phyloP scores from a whole-genome alignment of 2,888 invertebrate genomes.

The Hyalella azteca region DNA sequence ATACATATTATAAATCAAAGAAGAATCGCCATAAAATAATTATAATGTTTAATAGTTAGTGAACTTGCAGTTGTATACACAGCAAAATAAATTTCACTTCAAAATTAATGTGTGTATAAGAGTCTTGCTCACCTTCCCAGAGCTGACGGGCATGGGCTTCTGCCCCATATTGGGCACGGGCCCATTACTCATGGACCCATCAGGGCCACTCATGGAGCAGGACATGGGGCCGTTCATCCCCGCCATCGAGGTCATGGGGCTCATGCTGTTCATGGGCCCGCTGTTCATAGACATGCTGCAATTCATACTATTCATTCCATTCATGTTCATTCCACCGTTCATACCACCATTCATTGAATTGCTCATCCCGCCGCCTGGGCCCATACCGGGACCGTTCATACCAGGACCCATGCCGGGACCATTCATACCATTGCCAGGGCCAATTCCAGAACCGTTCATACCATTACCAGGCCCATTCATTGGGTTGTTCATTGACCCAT shows the following conservation, averaged over 20 bases:
- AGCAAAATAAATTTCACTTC: too few species aligned
- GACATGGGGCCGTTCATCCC: slow-evolving; percentile 66
- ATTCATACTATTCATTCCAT: slow-evolving; percentile 49
- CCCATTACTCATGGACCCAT: slow-evolving; percentile 52
- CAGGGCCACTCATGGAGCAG: slow-evolving; percentile 50
- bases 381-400: slow-evolving; percentile 67
- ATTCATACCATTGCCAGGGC: slow-evolving; percentile 69
- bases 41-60: slow-evolving; percentile 1
- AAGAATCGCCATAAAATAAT: neutral
- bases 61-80: slow-evolving; percentile 1
- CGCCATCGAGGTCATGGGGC: slow-evolving; percentile 69
- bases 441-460: too few species aligned
- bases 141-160: slow-evolving; percentile 85
- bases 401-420: slow-evolving; percentile 69
- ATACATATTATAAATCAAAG: too few species aligned
- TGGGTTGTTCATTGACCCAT: slow-evolving; percentile 67
- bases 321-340: slow-evolving; percentile 56
- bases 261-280: slow-evolving; percentile 68
- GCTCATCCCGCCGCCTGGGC: slow-evolving; percentile 46
- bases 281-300: slow-evolving; percentile 54
- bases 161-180: slow-evolving; percentile 60
- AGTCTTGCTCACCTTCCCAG: slow-evolving; percentile 79
- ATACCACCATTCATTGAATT: slow-evolving; percentile 58
- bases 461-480: slow-evolving; percentile 69
- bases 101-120: too few species aligned